phyloP scores from a whole-genome alignment of 2,888 invertebrate genomes.

The Andrena dorsata region DNA sequence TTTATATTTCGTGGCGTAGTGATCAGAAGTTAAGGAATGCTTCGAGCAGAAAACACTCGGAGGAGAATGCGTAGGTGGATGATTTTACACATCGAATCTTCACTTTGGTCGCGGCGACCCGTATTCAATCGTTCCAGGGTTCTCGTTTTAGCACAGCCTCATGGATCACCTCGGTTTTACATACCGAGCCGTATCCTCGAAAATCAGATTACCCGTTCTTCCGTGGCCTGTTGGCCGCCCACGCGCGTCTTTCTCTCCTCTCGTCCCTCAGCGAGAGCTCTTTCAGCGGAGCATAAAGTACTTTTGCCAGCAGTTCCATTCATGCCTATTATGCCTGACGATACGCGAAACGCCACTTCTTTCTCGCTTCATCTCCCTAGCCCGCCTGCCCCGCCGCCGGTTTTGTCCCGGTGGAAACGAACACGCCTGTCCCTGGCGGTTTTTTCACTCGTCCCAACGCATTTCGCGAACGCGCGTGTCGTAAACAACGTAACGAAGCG shows the following conservation, averaged over 20 bases:
- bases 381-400: neutral
- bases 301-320: slow-evolving; percentile 38
- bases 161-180: slow-evolving; percentile 13
- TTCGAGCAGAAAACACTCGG: neutral
- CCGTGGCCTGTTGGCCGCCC: slow-evolving; percentile 47
- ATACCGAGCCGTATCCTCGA: slow-evolving; percentile 33
- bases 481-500: slow-evolving; percentile 8
- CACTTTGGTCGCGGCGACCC: neutral
- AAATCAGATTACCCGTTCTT: slow-evolving; percentile 44
- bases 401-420: slow-evolving; percentile 41
- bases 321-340: slow-evolving; percentile 22
- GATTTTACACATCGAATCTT: slow-evolving; percentile 6
- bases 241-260: slow-evolving; percentile 44
- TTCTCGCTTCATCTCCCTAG: neutral
- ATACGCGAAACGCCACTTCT: slow-evolving; percentile 38
- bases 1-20: too few species aligned
- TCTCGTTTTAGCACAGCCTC: neutral
- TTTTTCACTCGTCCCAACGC: slow-evolving; percentile 3
- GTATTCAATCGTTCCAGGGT: neutral
- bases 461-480: neutral
- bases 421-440: neutral
- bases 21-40: neutral
- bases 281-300: neutral
- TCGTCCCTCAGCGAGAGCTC: neutral
- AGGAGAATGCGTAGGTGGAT: slow-evolving; percentile 12